Conservation (phyloP, 2,888 invertebrate genomes). For the Hyppa rectilinea region DNA sequence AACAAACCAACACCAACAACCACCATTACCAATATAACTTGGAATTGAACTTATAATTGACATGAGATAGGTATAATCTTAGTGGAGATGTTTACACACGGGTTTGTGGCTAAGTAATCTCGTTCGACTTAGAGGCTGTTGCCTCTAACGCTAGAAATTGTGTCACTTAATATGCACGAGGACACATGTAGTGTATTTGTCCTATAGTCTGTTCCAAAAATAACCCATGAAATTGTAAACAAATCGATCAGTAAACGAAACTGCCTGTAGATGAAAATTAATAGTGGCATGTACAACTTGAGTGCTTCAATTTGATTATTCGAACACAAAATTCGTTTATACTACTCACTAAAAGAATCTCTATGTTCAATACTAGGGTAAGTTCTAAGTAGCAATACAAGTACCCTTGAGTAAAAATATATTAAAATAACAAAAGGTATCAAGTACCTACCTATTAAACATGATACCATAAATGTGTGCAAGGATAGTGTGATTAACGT, state of each 20-base stretch:
- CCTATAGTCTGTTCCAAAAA: no score
- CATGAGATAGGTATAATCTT: neutral
- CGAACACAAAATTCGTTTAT: no score
- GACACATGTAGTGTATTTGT: neutral
- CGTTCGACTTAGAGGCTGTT: neutral
- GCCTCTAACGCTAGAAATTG: neutral
- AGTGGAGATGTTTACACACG: neutral
- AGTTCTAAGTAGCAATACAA: neutral
- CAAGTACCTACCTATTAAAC: neutral
- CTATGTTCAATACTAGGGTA: neutral
- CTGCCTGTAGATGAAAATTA: no score
- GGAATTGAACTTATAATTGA: conserved; percentile 11
- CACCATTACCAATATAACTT: conserved; percentile 12
- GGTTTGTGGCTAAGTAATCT: conserved; percentile 8
- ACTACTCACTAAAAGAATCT: neutral
- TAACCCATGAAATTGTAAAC: no score
- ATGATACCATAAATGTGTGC: no score
- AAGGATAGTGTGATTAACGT: no score
- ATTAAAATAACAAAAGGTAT: neutral
- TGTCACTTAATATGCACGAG: neutral
- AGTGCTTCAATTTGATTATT: no score
- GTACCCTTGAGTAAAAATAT: neutral
- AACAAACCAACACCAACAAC: no score
- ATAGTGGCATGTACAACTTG: no score
- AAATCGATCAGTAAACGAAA: no score